Percentiles rank a stretch among this genome's conserved stretches.
Evolutionary conservation across 2,888 invertebrate species (phyloP).

Genomic region (Rhogogaster chlorosoma): DNA sequence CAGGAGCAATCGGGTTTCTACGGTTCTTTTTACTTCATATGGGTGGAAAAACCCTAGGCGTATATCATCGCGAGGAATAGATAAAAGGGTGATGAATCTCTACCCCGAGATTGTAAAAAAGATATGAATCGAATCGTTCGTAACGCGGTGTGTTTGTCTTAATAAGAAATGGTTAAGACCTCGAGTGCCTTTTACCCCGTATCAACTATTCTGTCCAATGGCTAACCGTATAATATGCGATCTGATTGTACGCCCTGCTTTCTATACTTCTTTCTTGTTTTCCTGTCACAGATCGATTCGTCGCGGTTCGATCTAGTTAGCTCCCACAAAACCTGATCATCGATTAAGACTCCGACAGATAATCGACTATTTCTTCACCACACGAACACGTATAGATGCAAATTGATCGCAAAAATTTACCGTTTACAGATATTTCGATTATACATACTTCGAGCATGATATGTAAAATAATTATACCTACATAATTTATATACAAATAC

Average conservation of each 20-base stretch:
- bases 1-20: neutral
- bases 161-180: constrained; percentile 28
- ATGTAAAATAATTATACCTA: neutral
- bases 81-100: neutral
- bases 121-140: constrained; percentile 34
- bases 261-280: constrained; percentile 42
- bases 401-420: neutral
- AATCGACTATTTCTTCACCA: neutral
- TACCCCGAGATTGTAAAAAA: constrained; percentile 9
- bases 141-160: constrained; percentile 35
- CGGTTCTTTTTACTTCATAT: neutral
- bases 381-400: neutral
- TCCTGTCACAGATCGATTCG: constrained; percentile 54
- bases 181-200: constrained; percentile 11
- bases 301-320: constrained; percentile 53
- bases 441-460: neutral
- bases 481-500: neutral
- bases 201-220: constrained; percentile 1
- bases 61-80: neutral
- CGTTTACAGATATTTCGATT: neutral
- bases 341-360: constrained; percentile 8
- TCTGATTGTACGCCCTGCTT: neutral
- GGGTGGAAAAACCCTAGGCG: neutral
- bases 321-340: constrained; percentile 7
- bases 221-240: constrained; percentile 27